These are phyloP conservation scores for Catharus bicknelli DNA, from an alignment of 2,113 vertebrate species.

Conservation along the genomic window DNA sequence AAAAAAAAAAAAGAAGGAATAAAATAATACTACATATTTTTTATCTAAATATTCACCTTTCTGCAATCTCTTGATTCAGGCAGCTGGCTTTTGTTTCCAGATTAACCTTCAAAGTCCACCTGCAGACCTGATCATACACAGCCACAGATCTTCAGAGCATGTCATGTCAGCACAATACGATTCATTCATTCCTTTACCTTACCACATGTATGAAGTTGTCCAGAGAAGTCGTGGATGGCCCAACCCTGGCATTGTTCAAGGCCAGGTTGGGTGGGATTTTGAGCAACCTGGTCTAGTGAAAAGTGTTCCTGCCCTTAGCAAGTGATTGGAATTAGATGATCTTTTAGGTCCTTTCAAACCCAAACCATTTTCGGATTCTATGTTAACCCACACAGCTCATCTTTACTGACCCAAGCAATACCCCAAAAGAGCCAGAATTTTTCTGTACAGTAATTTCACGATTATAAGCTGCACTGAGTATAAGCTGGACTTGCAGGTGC, in stretches of 20 bases:
- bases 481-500: no score
- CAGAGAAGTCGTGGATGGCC: not conserved
- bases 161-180: fast-evolving
- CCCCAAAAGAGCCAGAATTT: not conserved
- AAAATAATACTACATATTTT: fast-evolving
- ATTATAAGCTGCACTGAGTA: no score
- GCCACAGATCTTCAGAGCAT: not conserved
- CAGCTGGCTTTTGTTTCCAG: not conserved
- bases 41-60: not conserved
- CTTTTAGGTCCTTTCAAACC: not conserved
- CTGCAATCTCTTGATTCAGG: not conserved
- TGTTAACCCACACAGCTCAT: not conserved
- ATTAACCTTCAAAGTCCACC: not conserved
- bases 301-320: not conserved
- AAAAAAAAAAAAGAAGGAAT: fast-evolving
- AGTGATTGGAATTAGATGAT: not conserved
- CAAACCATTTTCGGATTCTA: not conserved
- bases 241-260: not conserved
- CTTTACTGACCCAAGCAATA: not conserved
- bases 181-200: not conserved
- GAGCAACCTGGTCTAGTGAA: not conserved
- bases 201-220: not conserved
- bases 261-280: not conserved
- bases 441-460: no score
- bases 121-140: not conserved